Evolutionary conservation across 1,140 invertebrate genomes (phyloP).

Genomic region (Calliphora vicina): DNA sequence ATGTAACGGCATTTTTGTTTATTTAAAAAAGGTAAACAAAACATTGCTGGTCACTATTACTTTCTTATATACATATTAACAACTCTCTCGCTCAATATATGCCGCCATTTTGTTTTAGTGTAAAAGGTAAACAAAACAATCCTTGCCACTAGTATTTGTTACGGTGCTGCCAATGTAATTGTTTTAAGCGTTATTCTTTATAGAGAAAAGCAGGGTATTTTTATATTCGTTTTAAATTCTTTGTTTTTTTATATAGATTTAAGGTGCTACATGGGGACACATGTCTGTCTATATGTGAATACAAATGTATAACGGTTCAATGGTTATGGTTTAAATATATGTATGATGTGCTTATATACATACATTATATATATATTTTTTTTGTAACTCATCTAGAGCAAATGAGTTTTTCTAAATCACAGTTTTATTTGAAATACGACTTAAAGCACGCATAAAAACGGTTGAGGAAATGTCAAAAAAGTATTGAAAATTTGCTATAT

Average conservation of each 20-base stretch:
- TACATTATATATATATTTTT: background rate
- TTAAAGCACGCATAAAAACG: conserved; percentile 22
- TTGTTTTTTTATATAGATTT: background rate
- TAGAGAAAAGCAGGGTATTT: background rate
- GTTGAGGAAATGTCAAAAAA: background rate
- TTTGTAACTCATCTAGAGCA: conserved; percentile 4
- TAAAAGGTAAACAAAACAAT: no score
- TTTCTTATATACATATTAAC: no score
- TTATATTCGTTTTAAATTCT: background rate
- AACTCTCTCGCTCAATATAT: no score
- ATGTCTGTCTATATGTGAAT: background rate
- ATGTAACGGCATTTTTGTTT: no score
- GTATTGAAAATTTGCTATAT: background rate
- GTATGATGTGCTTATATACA: background rate
- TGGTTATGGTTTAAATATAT: background rate
- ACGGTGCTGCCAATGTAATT: no score
- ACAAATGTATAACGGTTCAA: background rate
- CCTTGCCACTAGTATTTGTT: no score
- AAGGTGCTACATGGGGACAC: background rate
- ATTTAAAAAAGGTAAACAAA: no score
- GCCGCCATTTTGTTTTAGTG: no score
- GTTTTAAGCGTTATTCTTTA: no score
- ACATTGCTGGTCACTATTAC: no score
- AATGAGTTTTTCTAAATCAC: conserved; percentile 23
- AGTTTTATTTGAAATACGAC: conserved; percentile 13